These are phyloP conservation scores for Ips typographus DNA, from an alignment of 1,140 invertebrate species.

Conservation along the genomic window DNA sequence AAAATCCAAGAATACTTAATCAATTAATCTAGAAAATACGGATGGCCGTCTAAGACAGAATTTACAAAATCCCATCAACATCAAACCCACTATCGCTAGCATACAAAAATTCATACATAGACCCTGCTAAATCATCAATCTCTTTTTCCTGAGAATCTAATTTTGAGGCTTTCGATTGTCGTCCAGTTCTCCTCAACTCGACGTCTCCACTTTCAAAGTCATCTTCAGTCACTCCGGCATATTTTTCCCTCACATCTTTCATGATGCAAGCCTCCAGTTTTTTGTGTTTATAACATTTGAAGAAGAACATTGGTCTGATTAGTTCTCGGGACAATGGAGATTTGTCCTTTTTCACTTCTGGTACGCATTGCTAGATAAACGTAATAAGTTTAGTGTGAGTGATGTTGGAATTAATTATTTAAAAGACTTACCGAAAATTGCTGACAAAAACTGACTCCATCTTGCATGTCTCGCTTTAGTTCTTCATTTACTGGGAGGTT, in stretches of 20 bases:
- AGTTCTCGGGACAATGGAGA: conserved; percentile 62
- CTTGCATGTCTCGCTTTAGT: conserved; percentile 62
- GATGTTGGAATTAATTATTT: neutral
- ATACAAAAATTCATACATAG: conserved; percentile 61
- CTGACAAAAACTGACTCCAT: conserved; percentile 64
- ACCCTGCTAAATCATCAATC: conserved; percentile 57
- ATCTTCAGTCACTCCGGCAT: conserved; percentile 55
- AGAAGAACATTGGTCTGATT: conserved; percentile 67
- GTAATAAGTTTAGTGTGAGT: neutral
- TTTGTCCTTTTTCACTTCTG: conserved; percentile 62
- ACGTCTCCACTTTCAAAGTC: conserved; percentile 58
- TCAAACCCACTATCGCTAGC: conserved; percentile 55
- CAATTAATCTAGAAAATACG: neutral
- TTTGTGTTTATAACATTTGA: conserved; percentile 70
- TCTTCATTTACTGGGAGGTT: conserved; percentile 61
- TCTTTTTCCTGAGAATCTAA: conserved; percentile 51
- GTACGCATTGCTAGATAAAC: conserved; percentile 63
- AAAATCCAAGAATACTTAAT: conserved; percentile 43
- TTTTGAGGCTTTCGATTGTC: conserved; percentile 44
- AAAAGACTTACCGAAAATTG: conserved; percentile 61
- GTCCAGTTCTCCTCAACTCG: conserved; percentile 56
- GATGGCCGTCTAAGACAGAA: conserved; percentile 1
- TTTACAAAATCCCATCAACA: conserved; percentile 56
- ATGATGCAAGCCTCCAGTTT: conserved; percentile 68
- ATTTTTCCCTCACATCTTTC: conserved; percentile 66